Base-by-base conservation (phyloP, 2,888 invertebrate genomes). In the Eurytoma adleriae region DNA sequence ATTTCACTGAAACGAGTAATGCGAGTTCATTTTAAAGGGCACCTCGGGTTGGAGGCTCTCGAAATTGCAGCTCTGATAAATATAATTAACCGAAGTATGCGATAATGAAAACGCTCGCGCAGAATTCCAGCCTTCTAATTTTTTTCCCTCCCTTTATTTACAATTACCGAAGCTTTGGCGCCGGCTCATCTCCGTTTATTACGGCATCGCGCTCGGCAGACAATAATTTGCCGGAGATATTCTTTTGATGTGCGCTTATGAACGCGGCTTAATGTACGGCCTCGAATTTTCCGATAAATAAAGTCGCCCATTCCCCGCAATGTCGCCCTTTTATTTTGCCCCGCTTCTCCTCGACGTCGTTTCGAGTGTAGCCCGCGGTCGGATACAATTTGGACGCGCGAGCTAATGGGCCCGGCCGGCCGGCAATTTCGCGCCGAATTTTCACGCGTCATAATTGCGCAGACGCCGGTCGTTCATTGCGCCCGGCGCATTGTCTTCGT, bases 261-360 rank as follows among this genome's bases (percentile, higher is more conserved):
- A 73, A 50, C 48, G 20, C 64, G 10, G 20, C n/a, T 24, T 66
- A 66, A 73, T 73, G 62, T 48, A 2, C 13, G 30, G 30, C 56
- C 74, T 56, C 16, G 10, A 67, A 67, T 68, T 67, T 75, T 67
- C 67, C 75, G 50, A 75, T 75, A 75, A 67, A 75, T 75, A 67
- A 59, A 67, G 13, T 7, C 59, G 13, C 27, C 3, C 52, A 13
- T 30, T 16, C 27, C 16, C 10, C 57, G 14, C 48, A 50, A 2
- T 50, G 54, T 54, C n/a, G 66, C 20, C 5, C 27, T 24, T 27
- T 61, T 27, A 61, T 5, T 18, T 27, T 3, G 2, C 59, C 12
- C 27, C 13, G 10, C 1, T 61, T 24, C 24, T 24, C 24, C 24
- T 24, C 27, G 13, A 27, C 16, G 13, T 16, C 14, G 24, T 27